Percentiles rank a stretch among this genome's conserved stretches.
Evolutionary conservation across 1,140 invertebrate genomes (phyloP).

Genomic region (Drosophila sp.): DNA sequence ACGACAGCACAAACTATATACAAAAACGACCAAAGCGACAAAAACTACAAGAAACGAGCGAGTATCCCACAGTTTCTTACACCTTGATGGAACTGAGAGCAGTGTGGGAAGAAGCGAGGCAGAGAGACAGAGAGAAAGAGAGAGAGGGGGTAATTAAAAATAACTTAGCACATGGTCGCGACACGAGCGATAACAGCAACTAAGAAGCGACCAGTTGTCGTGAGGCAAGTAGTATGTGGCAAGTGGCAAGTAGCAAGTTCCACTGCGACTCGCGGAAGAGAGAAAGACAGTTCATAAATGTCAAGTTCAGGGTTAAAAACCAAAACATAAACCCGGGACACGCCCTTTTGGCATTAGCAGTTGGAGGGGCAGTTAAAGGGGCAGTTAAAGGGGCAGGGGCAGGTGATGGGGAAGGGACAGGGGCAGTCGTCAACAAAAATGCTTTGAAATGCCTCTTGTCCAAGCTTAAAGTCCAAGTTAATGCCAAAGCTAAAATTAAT

Average conservation of each 20-base stretch:
- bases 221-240: constrained; percentile 7
- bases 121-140: no score
- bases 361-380: no score
- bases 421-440: neutral
- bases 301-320: constrained; percentile 76
- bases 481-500: constrained; percentile 32
- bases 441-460: constrained; percentile 7
- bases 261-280: neutral
- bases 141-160: constrained; percentile 63
- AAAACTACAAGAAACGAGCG: constrained; percentile 18
- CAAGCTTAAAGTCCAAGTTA: constrained; percentile 10
- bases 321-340: constrained; percentile 16
- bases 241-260: constrained; percentile 5
- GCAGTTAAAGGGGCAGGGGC: constrained; percentile 1
- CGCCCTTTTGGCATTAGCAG: constrained; percentile 10
- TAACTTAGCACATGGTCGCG: constrained; percentile 69
- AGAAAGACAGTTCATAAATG: constrained; percentile 71
- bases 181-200: constrained; percentile 45
- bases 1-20: constrained; percentile 24
- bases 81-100: constrained; percentile 11
- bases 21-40: neutral
- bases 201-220: constrained; percentile 1
- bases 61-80: constrained; percentile 10
- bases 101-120: no score
- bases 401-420: neutral